Evolutionary conservation across 2,797 vertebrate genomes (phyloP).

Genomic region (Chaenodraco wilsoni): DNA sequence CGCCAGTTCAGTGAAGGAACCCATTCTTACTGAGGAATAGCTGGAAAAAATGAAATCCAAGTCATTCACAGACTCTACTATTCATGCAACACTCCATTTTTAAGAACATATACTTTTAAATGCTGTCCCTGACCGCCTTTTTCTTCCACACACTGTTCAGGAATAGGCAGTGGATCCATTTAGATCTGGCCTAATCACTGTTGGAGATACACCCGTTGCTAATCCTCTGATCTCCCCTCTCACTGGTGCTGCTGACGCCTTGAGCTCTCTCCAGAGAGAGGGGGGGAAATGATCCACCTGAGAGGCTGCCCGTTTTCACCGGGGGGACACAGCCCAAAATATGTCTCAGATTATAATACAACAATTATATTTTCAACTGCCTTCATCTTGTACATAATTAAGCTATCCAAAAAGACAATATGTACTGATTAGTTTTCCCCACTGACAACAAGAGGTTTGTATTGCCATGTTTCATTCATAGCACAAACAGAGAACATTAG

Average conservation of each 20-base stretch:
- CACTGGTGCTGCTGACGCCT: slow-evolving; percentile 42
- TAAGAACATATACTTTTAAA: background rate
- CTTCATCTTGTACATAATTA: background rate
- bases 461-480: background rate
- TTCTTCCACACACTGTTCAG: slow-evolving; percentile 43
- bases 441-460: background rate
- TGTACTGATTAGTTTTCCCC: background rate
- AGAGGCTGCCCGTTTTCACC: slow-evolving; percentile 11
- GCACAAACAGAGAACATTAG: background rate
- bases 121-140: slow-evolving; percentile 38
- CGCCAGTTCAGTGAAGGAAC: background rate
- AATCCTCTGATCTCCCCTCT: slow-evolving; percentile 74
- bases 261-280: slow-evolving; percentile 10
- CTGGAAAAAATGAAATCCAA: background rate
- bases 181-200: slow-evolving; percentile 65
- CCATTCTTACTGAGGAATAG: background rate
- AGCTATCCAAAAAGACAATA: background rate
- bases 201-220: slow-evolving; percentile 54
- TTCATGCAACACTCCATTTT: slow-evolving; percentile 1
- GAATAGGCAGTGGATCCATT: slow-evolving; percentile 67
- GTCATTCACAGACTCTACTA: background rate
- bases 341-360: background rate
- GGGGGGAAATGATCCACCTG: slow-evolving; percentile 24
- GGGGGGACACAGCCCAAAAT: background rate
- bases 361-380: background rate